These are phyloP conservation scores for Ophonus ardosiacus DNA, from an alignment of 2,888 invertebrate species.

Conservation along the genomic window DNA sequence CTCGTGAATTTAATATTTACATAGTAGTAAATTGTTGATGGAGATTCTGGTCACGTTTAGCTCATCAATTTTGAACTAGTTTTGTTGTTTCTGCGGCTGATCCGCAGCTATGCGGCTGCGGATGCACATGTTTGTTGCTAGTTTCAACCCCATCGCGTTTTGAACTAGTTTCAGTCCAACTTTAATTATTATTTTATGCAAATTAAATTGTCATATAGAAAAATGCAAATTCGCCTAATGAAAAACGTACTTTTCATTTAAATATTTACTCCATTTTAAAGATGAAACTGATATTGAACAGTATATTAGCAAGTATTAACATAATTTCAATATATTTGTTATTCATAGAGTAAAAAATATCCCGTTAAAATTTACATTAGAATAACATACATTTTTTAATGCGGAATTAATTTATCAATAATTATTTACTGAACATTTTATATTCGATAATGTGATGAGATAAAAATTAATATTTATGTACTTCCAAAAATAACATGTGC, in stretches of 20 bases:
- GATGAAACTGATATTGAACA: conserved; percentile 4
- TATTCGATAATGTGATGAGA: not conserved
- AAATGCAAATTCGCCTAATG: conserved; percentile 13
- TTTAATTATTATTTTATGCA: conserved; percentile 37
- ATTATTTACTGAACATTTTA: not conserved
- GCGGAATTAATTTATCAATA: not conserved
- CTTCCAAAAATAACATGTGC: not conserved
- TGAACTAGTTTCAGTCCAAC: conserved; percentile 8
- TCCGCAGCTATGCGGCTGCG: conserved; percentile 2
- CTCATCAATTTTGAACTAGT: conserved; percentile 41
- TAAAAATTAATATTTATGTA: not conserved
- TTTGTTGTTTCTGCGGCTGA: conserved; percentile 29
- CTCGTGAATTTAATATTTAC: conserved; percentile 43
- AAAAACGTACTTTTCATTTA: conserved; percentile 13
- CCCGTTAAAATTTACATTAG: conserved; percentile 2
- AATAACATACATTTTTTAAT: not conserved
- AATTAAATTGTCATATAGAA: conserved; percentile 7
- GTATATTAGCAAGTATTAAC: conserved; percentile 1
- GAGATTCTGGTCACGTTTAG: conserved; percentile 24
- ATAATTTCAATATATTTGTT: not conserved
- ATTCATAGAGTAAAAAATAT: not conserved
- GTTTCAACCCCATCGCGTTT: not conserved
- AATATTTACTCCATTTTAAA: not conserved
- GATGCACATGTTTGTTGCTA: conserved; percentile 20
- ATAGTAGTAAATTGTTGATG: conserved; percentile 34